Evolutionary conservation across 2,888 invertebrate genomes (phyloP), one percentile per base, ranked within the genome.

Genomic region (Drosophila pseudotakahashii): DNA sequence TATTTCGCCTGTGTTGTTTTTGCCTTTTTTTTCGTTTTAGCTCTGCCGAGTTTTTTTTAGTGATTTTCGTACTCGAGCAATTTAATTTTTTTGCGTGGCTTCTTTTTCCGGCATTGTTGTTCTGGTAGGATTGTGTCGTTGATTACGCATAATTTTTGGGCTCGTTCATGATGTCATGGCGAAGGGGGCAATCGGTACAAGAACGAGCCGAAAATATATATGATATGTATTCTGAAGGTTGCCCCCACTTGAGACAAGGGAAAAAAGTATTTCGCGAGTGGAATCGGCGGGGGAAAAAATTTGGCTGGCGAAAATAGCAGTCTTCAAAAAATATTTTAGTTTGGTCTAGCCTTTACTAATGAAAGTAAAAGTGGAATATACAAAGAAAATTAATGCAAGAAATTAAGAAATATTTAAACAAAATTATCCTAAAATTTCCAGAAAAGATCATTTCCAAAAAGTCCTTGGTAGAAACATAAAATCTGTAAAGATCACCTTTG

Each of bases 61-160:
- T 37, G 45, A 51, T 55, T 60, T 69, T 64, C 47, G 78, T 86
- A 83, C 83, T 83, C 77, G 58, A 68, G 81, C 70, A 83, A 75
- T 86, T 77, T 80, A 68, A 64, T 80, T 85, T 73, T 69, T 81
- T 81, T 84, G 81, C 81, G 75, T 67, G 58, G 58, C 60, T 76
- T 68, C 76, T 75, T 75, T 80, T 60, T 61, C 16, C n/a, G 45
- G 37, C 36, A 14, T 58, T 41, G 39, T 57, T 30, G 63, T 79
- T 75, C 76, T 76, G 70, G 76, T 80, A 67, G 78, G 63, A 71
- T 83, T 73, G 77, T 72, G 72, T 64, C 66, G 64, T 48, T 81
- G 81, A 82, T 82, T 82, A 82, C 86, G 81, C 83, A 82, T 86
- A 74, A 75, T 82, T 83, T 83, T 73, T 32, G 75, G 68, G 71